phyloP scores from a whole-genome alignment of 2,888 invertebrate genomes.

The Chrysomela aeneicollis region DNA sequence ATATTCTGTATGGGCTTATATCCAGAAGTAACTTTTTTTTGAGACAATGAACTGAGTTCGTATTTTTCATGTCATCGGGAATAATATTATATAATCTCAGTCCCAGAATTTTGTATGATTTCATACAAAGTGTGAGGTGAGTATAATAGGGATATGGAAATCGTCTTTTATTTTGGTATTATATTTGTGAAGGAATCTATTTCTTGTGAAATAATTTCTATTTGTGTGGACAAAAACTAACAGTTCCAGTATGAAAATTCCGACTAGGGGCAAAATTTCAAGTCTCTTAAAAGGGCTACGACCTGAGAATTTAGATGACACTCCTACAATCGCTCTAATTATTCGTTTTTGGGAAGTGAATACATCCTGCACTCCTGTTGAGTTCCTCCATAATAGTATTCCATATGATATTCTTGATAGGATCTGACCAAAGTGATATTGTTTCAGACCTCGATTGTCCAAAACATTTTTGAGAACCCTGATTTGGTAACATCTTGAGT shows the following conservation, averaged over 20 bases:
- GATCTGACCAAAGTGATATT: constrained; percentile 2
- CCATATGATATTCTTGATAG: not conserved
- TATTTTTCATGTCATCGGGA: not conserved
- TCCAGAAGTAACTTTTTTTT: not conserved
- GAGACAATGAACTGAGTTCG: not conserved
- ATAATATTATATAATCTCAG: not conserved
- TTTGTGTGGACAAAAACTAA: not conserved
- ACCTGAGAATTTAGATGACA: not conserved
- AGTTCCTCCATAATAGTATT: not conserved
- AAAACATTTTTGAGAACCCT: not conserved
- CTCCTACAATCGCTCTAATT: not conserved
- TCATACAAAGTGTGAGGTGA: not conserved
- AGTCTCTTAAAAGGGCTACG: not conserved
- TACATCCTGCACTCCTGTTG: not conserved
- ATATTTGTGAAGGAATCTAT: not conserved
- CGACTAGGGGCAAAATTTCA: too few species aligned
- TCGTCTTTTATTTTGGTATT: not conserved
- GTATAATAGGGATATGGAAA: not conserved
- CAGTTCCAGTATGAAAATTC: not conserved
- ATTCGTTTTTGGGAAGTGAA: not conserved
- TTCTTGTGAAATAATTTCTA: not conserved
- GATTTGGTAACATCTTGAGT: constrained; percentile 3
- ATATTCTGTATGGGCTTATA: not conserved
- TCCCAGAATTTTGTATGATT: not conserved
- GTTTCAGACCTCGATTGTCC: not conserved